These are phyloP conservation scores for Papilio polytes DNA, from an alignment of 1,140 invertebrate genomes.

Conservation along the genomic window DNA sequence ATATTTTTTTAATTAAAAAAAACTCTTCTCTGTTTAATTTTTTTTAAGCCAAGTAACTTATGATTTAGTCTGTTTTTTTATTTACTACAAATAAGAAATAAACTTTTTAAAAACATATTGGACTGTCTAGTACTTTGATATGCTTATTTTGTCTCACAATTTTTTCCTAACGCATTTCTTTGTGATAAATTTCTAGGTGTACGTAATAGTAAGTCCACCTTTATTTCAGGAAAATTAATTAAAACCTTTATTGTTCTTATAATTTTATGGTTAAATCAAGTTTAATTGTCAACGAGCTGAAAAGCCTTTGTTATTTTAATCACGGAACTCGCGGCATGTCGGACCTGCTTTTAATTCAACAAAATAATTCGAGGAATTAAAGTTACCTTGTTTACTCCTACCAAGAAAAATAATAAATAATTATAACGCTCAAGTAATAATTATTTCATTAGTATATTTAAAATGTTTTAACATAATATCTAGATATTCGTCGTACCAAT, in stretches of 20 bases:
- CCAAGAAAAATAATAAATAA: neutral
- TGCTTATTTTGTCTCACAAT: neutral
- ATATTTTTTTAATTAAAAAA: no score
- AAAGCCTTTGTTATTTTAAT: conserved; percentile 7
- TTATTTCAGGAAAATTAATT: conserved; percentile 25
- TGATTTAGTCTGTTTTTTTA: no score
- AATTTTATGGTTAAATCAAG: conserved; percentile 27
- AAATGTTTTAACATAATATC: neutral
- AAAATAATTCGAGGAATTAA: no score
- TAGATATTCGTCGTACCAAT: neutral
- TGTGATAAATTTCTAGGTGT: neutral
- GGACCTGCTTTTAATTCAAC: conserved; percentile 23
- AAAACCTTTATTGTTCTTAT: conserved; percentile 26
- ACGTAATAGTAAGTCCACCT: neutral
- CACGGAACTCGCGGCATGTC: conserved; percentile 23
- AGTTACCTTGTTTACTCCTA: conserved; percentile 10
- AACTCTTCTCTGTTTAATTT: no score
- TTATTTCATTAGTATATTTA: neutral
- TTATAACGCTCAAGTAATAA: neutral
- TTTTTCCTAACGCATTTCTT: neutral
- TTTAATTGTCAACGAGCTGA: conserved; percentile 20
- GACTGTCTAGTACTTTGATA: neutral
- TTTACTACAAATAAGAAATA: no score
- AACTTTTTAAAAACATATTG: no score
- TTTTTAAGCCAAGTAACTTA: neutral